phyloP scores from a whole-genome alignment of 2,888 invertebrate genomes.

The Emesis furor region DNA sequence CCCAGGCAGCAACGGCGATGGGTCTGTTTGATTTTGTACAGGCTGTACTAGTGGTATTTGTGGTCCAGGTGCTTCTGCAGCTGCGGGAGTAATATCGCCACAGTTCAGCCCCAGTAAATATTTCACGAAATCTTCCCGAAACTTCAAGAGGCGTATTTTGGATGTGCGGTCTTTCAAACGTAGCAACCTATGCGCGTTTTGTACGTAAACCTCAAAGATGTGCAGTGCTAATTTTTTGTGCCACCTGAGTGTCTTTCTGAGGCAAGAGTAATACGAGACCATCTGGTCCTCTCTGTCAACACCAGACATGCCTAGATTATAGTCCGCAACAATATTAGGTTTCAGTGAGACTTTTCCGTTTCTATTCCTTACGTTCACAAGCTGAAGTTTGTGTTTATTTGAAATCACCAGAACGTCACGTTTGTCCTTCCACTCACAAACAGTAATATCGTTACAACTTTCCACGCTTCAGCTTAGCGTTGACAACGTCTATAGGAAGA shows the following conservation, averaged over 20 bases:
- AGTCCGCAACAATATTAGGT: constrained; percentile 39
- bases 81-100: constrained; percentile 34
- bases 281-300: constrained; percentile 41
- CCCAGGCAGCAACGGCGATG: too few relatives aligned
- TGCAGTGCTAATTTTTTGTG: constrained; percentile 57
- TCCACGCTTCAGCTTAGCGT: too few relatives aligned
- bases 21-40: too few relatives aligned
- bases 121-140: constrained; percentile 54
- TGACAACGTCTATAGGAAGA: too few relatives aligned
- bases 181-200: constrained; percentile 43
- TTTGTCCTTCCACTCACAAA: background rate
- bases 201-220: constrained; percentile 43
- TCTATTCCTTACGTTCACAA: constrained; percentile 37
- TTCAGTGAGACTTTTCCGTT: constrained; percentile 29
- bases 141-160: constrained; percentile 52
- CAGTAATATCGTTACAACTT: too few relatives aligned
- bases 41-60: too few relatives aligned
- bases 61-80: constrained; percentile 38
- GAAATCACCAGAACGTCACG: constrained; percentile 48
- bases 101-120: constrained; percentile 24
- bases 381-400: constrained; percentile 47
- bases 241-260: constrained; percentile 56
- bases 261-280: constrained; percentile 48
- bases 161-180: constrained; percentile 47
- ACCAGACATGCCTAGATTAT: constrained; percentile 51